A percentile compares a stretch with the other conserved stretches of the same genome.
phyloP scores from a whole-genome alignment of 2,113 vertebrate genomes.

The Turnix velox region DNA sequence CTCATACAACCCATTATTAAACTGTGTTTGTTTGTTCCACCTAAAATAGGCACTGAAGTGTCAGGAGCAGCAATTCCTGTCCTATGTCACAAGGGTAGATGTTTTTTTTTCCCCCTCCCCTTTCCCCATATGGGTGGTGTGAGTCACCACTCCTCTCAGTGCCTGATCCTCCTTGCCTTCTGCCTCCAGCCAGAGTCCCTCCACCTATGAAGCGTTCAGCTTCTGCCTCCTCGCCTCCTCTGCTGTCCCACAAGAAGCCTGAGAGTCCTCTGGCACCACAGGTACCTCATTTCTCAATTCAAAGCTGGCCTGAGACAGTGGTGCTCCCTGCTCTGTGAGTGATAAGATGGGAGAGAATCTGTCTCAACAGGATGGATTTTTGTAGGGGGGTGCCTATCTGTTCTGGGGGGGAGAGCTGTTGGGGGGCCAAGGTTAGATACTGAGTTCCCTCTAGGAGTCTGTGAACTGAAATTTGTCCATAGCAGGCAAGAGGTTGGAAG shows the following conservation, averaged over 20 bases:
- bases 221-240: slow-evolving; percentile 47
- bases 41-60: background rate
- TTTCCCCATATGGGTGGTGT: background rate
- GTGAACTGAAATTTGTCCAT: background rate
- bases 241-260: slow-evolving; percentile 67
- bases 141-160: background rate
- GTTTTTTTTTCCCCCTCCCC: background rate
- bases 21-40: background rate
- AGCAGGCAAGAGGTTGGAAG: background rate
- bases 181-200: slow-evolving; percentile 73
- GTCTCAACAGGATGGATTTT: background rate
- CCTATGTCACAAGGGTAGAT: slow-evolving; percentile 10
- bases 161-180: slow-evolving; percentile 17
- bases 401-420: background rate
- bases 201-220: slow-evolving; percentile 75
- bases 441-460: background rate
- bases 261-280: background rate
- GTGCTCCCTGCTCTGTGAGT: rapidly evolving
- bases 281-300: slow-evolving; percentile 26
- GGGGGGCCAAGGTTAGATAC: background rate
- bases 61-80: background rate
- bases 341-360: background rate
- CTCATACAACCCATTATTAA: background rate
- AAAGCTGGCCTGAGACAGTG: background rate
- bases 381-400: background rate